A percentile compares a stretch with the other conserved stretches of the same genome.
Evolutionary conservation across 2,797 vertebrate genomes (phyloP).

Genomic region (Molothrus ater): DNA sequence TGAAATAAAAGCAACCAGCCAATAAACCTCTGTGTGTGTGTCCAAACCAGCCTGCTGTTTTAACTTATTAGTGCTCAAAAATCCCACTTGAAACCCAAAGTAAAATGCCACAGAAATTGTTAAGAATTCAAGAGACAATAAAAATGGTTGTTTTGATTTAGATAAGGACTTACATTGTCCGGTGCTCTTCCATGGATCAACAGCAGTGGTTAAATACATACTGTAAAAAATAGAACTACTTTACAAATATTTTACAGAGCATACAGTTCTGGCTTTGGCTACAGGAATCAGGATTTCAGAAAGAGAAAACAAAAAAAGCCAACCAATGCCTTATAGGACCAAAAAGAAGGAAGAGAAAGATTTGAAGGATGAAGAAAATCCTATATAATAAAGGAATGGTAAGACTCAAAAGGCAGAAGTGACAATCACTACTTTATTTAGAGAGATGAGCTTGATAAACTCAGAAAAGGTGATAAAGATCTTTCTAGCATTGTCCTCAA

Average conservation of each 20-base stretch:
- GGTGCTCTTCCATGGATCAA: not conserved
- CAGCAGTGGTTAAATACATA: not conserved
- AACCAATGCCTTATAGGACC: not conserved
- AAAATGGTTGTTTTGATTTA: not conserved
- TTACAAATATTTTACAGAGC: not conserved
- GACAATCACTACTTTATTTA: not conserved
- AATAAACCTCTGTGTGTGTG: not conserved
- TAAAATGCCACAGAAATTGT: not conserved
- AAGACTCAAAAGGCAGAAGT: not conserved
- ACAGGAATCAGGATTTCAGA: not conserved
- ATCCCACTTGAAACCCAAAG: not conserved
- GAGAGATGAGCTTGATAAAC: not conserved
- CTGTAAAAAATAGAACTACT: not conserved
- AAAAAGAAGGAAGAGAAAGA: not conserved
- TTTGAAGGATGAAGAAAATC: not conserved
- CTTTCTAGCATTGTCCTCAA: not conserved
- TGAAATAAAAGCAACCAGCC: not conserved
- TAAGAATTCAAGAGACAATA: not conserved
- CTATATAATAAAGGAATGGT: not conserved
- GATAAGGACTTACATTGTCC: not conserved
- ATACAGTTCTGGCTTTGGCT: not conserved
- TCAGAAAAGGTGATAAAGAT: not conserved
- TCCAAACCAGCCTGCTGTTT: not conserved
- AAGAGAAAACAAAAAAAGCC: fast-evolving
- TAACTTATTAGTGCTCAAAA: not conserved